These are phyloP conservation scores for Campaea margaritaria DNA, from an alignment of 2,888 invertebrate species.

Conservation along the genomic window DNA sequence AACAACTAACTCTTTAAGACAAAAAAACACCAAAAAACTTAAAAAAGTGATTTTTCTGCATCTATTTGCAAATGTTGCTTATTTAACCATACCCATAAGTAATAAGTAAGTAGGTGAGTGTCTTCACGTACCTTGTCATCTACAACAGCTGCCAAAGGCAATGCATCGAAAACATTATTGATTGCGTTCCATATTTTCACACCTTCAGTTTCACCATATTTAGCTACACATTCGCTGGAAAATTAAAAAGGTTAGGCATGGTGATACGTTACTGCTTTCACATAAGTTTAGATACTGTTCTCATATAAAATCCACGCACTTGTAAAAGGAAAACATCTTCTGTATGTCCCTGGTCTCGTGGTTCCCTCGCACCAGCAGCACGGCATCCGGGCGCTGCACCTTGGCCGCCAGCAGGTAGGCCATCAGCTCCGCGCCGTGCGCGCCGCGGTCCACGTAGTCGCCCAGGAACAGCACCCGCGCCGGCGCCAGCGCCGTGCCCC, in stretches of 20 bases:
- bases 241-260: too few relatives aligned
- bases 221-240: constrained; percentile 87
- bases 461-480: constrained; percentile 89
- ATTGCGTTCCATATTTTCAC: constrained; percentile 88
- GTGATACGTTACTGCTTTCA: too few relatives aligned
- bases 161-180: constrained; percentile 88
- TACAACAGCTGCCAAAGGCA: constrained; percentile 90
- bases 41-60: too few relatives aligned
- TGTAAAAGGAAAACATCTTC: constrained; percentile 89
- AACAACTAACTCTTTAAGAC: background rate
- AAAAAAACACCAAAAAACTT: too few relatives aligned
- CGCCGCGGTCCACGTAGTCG: constrained; percentile 91
- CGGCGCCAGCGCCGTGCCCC: constrained; percentile 87
- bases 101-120: background rate
- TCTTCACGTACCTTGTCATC: constrained; percentile 84
- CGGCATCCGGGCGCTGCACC: constrained; percentile 86
- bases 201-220: constrained; percentile 88
- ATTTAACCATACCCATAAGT: too few relatives aligned
- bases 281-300: too few relatives aligned
- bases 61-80: too few relatives aligned
- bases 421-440: constrained; percentile 88
- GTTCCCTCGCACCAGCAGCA: constrained; percentile 89
- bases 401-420: constrained; percentile 90
- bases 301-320: constrained; percentile 67
- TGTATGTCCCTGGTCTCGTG: constrained; percentile 91